Conservation (phyloP, 2,113 vertebrate genomes). For the Cariama cristata region DNA sequence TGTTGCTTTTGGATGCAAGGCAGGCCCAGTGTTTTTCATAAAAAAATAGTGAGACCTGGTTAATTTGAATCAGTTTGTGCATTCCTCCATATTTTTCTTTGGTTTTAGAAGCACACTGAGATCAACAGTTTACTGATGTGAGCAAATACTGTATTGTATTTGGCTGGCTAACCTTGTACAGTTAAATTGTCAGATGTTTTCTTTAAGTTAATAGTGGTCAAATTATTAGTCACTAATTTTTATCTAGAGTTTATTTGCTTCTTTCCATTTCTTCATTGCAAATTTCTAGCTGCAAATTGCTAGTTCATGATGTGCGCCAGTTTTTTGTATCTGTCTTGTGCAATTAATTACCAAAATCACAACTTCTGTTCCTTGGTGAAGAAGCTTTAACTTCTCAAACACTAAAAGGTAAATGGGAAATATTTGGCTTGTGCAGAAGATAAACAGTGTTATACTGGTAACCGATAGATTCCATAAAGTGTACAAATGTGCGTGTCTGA, state of each 20-base stretch:
- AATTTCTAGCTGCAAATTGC: background rate
- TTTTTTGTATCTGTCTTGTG: background rate
- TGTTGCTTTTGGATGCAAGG: slow-evolving; percentile 59
- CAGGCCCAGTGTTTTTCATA: slow-evolving; percentile 55
- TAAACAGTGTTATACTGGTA: background rate
- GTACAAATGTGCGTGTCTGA: background rate
- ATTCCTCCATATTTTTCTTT: slow-evolving; percentile 37
- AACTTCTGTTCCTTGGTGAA: background rate
- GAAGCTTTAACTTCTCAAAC: background rate
- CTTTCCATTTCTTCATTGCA: background rate
- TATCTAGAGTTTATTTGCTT: background rate
- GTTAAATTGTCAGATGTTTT: background rate
- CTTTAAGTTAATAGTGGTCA: background rate
- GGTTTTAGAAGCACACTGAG: slow-evolving; percentile 38
- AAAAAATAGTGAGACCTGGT: slow-evolving; percentile 53
- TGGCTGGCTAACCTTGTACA: background rate
- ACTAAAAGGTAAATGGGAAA: background rate
- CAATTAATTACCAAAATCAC: background rate
- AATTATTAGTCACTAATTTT: background rate
- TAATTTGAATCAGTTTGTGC: slow-evolving; percentile 59
- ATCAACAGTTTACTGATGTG: background rate
- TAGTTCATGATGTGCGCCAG: background rate
- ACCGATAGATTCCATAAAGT: background rate
- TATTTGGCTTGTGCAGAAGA: background rate
- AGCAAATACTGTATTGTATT: background rate